Conservation (phyloP, 2,797 vertebrate genomes). For the Mormyrus hasselquistii region DNA sequence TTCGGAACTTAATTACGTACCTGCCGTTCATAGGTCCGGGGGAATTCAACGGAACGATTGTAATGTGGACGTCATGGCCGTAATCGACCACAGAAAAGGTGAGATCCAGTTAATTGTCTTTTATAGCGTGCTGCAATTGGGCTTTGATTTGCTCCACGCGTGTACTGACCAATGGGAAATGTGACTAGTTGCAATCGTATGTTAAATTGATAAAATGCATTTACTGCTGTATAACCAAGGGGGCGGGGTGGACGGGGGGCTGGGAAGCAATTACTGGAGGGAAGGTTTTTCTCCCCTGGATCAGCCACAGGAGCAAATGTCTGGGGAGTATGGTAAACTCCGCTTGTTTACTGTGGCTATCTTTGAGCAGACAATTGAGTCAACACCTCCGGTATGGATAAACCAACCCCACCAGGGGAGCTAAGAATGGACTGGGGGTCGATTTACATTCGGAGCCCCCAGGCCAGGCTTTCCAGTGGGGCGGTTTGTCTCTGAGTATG, state of each 20-base stretch:
- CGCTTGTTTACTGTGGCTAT: background rate
- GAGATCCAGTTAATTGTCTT: conserved; percentile 9
- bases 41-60: conserved; percentile 7
- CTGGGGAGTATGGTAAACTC: background rate
- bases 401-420: background rate
- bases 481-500: background rate
- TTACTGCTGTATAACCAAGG: background rate
- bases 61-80: background rate
- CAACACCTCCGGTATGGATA: background rate
- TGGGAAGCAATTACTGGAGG: background rate
- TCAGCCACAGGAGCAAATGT: background rate
- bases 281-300: background rate
- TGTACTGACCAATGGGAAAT: conserved; percentile 1
- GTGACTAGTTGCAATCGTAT: background rate
- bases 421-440: background rate
- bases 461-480: background rate
- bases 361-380: background rate
- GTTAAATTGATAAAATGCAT: conserved; percentile 25
- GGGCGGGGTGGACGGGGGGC: background rate
- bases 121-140: background rate
- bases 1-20: background rate
- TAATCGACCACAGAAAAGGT: conserved; percentile 8
- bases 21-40: background rate
- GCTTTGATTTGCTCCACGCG: background rate
- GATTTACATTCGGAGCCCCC: background rate